Percentiles rank a stretch among this genome's conserved stretches.
Conservation (phyloP, 2,113 vertebrate genomes). For the Rafetus swinhoei region DNA sequence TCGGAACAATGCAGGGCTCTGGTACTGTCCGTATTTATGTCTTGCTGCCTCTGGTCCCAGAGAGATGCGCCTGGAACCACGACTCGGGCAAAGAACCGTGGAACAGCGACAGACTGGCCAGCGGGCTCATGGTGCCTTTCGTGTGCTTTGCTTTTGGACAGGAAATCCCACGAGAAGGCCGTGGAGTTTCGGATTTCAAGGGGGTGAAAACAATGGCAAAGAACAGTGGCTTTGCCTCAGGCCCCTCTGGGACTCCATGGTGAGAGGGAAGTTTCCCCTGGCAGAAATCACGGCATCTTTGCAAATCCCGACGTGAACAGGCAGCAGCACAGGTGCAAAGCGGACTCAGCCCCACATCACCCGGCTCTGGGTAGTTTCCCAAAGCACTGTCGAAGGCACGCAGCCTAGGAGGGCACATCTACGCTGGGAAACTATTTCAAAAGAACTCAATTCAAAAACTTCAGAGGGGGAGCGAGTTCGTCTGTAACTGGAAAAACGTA, state of each 20-base stretch:
- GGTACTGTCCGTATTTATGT: neutral
- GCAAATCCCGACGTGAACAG: neutral
- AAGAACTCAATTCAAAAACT: no score
- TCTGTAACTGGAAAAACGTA: no score
- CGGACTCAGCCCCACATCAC: neutral
- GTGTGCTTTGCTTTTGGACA: neutral
- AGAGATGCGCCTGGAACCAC: neutral
- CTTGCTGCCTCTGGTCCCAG: neutral
- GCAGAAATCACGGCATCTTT: neutral
- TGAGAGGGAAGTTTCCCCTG: neutral
- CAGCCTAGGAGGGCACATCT: neutral
- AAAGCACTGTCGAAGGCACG: neutral
- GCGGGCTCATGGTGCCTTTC: neutral
- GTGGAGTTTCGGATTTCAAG: neutral
- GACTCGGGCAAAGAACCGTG: neutral
- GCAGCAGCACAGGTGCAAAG: neutral
- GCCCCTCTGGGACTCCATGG: neutral
- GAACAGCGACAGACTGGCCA: neutral
- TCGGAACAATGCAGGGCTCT: no score
- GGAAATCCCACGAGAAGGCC: neutral
- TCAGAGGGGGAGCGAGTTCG: no score
- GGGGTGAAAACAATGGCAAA: neutral
- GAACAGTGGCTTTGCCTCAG: neutral
- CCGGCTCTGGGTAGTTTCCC: neutral
- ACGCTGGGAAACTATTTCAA: no score